Base-by-base conservation (phyloP, 2,888 invertebrate genomes). In the Torymus auratus region DNA sequence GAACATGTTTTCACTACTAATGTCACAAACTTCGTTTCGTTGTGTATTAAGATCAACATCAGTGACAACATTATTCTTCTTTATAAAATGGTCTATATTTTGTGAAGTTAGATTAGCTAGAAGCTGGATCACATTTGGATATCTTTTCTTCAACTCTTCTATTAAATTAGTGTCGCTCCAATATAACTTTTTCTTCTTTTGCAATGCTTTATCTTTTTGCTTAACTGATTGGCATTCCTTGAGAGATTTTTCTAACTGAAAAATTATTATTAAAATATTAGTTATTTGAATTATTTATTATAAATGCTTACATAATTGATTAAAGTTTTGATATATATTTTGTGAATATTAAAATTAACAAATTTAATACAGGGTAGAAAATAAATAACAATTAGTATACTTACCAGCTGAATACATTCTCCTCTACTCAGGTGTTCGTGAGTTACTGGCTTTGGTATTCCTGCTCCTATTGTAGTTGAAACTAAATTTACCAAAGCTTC, bases 401-500 rank as follows among this genome's bases (percentile, higher is more conserved):
- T 84, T 85, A 91, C 90, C 85, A 87, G 84, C 69, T 84, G 67
- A 64, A 89, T 81, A 67, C 86, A 86, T 58, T 87, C 83, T 41
- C 70, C 41, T 15, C 85, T 81, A 72, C 84, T 82, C 71, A 83
- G 82, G 50, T 83, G 76, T 64, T 77, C 73, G 72, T 86, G 82
- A n/a, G 86, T 82, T 17, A 80, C 79, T 7, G 84, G 75, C 28
- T 76, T 77, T 13, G 85, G 82, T 23, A 87, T 71, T n/a, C 78
- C 80, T 75, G 84, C 76, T n/a, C 89, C 88, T 65, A 90, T 84
- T 67, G 82, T 85, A 28, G 86, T 86, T 5, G 88, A 80, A 75
- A 90, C 72, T 75, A 91, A 83, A 84, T 91, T 88, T 15, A 89
- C 89, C 65, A 91, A 83, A 20, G 90, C 87, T 85, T 91, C 91